A percentile compares a stretch with the other conserved stretches of the same genome.
Evolutionary conservation across 2,113 vertebrate genomes (phyloP).

Genomic region (human (Homo sapiens)): GRCh38 chr14:89418501-89419000

Average conservation of each 20-base stretch:
- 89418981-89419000: neutral
- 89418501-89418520: neutral
- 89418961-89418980: neutral
- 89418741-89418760: neutral
- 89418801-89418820: neutral
- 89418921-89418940: neutral
- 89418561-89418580: neutral
- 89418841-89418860: neutral
- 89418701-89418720: neutral
- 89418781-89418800: neutral
- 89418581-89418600: neutral
- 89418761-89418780: neutral
- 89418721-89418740: neutral
- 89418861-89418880: neutral
- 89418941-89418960: neutral
- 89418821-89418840: neutral
- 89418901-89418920: neutral
- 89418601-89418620: slow-evolving; percentile 7
- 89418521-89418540: neutral
- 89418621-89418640: neutral
- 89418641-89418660: neutral
- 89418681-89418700: neutral
- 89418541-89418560: neutral
- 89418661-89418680: neutral
- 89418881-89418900: neutral